Conservation (phyloP, 2,888 invertebrate species). For the Branchipolynoe longqiensis region DNA sequence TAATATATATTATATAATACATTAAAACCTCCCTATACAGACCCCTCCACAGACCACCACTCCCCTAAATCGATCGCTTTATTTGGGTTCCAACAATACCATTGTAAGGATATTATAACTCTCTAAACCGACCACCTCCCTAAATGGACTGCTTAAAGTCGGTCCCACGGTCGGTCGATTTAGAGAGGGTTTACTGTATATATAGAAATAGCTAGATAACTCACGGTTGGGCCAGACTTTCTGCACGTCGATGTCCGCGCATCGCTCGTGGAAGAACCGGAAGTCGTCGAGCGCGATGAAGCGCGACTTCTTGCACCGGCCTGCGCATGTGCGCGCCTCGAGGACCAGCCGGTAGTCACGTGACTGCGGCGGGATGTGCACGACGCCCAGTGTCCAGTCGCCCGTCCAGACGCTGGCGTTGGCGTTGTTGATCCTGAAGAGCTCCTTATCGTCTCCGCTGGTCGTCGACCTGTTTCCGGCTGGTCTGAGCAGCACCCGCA, state of each 20-base stretch:
- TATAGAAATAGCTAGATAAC: no score
- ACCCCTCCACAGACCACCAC: no score
- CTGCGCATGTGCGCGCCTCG: slow-evolving; percentile 44
- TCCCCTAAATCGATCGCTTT: no score
- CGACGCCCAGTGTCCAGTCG: slow-evolving; percentile 20
- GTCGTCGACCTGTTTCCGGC: neutral
- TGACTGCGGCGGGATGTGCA: neutral
- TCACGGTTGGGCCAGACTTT: slow-evolving; percentile 61
- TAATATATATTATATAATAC: no score
- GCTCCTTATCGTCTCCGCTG: neutral
- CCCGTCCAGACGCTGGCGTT: neutral
- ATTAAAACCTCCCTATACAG: no score
- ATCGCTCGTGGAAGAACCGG: slow-evolving; percentile 24
- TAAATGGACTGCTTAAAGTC: no score
- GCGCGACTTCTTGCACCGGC: slow-evolving; percentile 22
- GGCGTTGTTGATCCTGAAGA: slow-evolving; percentile 30
- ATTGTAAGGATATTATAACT: no score
- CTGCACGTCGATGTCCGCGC: slow-evolving; percentile 2
- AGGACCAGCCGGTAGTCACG: slow-evolving; percentile 9
- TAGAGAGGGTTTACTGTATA: no score
- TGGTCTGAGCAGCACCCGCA: neutral
- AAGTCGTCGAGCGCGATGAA: slow-evolving; percentile 61
- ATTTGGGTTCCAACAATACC: no score
- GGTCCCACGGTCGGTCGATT: no score
- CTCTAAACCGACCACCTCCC: no score